Conservation (phyloP, 1,140 invertebrate genomes). For the Plutomurus gul region DNA sequence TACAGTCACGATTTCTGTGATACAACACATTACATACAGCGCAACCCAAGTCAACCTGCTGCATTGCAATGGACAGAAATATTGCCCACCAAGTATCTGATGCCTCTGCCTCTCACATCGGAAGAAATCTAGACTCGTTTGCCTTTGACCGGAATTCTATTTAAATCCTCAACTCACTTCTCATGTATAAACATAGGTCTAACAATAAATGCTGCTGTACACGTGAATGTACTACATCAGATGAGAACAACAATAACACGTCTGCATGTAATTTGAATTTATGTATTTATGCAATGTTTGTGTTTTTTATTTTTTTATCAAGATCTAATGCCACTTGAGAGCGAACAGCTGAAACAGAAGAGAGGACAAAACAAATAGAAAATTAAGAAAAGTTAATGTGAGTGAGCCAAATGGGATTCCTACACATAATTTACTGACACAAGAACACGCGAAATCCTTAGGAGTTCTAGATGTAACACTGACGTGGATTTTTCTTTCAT, state of each 20-base stretch:
- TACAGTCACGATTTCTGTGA: not conserved
- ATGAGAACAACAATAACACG: no score
- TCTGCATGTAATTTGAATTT: not conserved
- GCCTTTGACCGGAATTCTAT: not conserved
- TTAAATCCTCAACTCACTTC: not conserved
- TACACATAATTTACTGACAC: not conserved
- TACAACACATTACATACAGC: not conserved
- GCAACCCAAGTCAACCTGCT: no score
- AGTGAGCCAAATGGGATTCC: constrained; percentile 14
- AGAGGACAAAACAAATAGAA: constrained; percentile 8
- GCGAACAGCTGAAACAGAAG: not conserved
- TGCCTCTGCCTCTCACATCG: not conserved
- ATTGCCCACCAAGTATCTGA: not conserved
- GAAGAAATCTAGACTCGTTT: no score
- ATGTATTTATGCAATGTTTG: not conserved
- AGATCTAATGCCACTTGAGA: not conserved
- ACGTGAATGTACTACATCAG: not conserved
- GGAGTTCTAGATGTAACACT: not conserved
- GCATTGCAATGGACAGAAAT: not conserved
- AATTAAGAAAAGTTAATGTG: not conserved
- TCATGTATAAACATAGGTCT: no score
- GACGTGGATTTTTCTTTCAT: not conserved
- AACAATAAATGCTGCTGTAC: not conserved
- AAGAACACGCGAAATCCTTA: not conserved
- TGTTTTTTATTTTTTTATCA: not conserved